Evolutionary conservation across 2,113 vertebrate genomes (phyloP), one percentile per base, ranked within the genome.

Genomic region (Chaetodon auriga): DNA sequence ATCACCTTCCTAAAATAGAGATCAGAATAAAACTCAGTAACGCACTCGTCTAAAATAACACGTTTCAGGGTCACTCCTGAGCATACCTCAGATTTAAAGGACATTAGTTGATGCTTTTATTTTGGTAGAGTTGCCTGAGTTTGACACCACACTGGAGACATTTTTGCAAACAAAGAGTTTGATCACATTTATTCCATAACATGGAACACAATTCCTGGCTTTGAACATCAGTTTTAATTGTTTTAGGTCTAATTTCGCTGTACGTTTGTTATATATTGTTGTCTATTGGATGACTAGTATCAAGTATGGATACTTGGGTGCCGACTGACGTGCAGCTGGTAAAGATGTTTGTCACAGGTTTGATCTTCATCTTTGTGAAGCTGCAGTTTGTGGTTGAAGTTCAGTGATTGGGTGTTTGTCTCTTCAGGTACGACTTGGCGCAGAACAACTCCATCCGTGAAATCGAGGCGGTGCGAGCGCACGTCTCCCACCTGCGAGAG

Each of bases 371-470:
- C n/a, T n/a, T 25, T 23, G 12, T 54, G 19, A 55, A 55, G 54
- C 11, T 5, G 1, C 16, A 25, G 21, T 43, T 57, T 49, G 21
- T 30, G n/a, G 6, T 9, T 46, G 66, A 41, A 41, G 38, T 41
- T 41, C 8, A 41, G 25, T 70, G 38, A 79, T 21, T 71, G 30
- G 3, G 7, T 54, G 23, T 81, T 41, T 74, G 60, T 63, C 1
- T 57, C 21, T 46, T 71, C 0, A 95, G 96, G 84, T 99, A 99
- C 19, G 98, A 99, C 91, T 83, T 99, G 95, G 96, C 96, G 0
- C 97, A 97, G 83, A 97, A 99, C 72, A 95, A 97, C 66, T 98
- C 97, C 65, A 99, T 99, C 86, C 91, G 97, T 6, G 96, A 97
- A 91, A 99, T 99, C 48, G 98, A 99, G 86, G 96, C 93, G 2